These are phyloP conservation scores for Synanceia verrucosa DNA, from an alignment of 2,797 vertebrate species.

Conservation along the genomic window DNA sequence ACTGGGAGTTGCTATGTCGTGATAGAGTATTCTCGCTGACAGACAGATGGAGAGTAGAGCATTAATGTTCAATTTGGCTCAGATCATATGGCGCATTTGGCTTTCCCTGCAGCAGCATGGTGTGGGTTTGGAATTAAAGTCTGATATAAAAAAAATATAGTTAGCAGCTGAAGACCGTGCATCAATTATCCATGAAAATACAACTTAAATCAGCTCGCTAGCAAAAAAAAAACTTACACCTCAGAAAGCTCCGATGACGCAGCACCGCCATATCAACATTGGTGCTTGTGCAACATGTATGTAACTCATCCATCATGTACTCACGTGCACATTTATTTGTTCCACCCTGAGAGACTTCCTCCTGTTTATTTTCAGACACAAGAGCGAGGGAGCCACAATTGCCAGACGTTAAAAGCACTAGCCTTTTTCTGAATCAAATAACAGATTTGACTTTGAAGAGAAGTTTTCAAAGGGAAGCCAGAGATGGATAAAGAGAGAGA, in stretches of 20 bases:
- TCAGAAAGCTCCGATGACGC: constrained; percentile 14
- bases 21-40: constrained; percentile 3
- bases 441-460: constrained; percentile 58
- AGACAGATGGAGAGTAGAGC: not conserved
- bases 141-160: not conserved
- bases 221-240: not conserved
- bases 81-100: not conserved
- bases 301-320: not conserved
- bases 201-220: not conserved
- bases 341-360: constrained; percentile 10
- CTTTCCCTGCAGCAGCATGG: not conserved
- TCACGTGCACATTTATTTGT: constrained; percentile 3
- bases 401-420: constrained; percentile 53
- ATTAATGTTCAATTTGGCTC: not conserved
- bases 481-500: not conserved
- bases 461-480: constrained; percentile 53
- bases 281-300: not conserved
- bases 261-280: not conserved
- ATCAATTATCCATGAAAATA: constrained; percentile 17
- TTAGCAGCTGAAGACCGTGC: constrained; percentile 5
- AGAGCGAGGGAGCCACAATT: constrained; percentile 40
- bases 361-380: constrained; percentile 42
- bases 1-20: constrained; percentile 11
- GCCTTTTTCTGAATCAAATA: constrained; percentile 57
- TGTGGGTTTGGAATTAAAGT: not conserved